A percentile compares a stretch with the other conserved stretches of the same genome.
phyloP scores from a whole-genome alignment of 1,140 invertebrate species.

The Aphidius gifuensis region DNA sequence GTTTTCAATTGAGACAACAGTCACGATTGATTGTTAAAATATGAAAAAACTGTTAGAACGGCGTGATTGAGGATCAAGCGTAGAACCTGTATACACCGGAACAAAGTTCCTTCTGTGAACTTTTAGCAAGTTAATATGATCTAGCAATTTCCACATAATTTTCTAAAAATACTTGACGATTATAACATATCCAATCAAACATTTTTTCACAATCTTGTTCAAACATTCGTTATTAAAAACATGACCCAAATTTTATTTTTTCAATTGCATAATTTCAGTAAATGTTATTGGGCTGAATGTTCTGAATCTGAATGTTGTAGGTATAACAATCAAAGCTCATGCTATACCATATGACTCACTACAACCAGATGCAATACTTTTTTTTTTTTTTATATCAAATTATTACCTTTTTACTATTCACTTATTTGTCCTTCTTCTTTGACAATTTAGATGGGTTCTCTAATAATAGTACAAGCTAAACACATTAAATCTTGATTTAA shows the following conservation, averaged over 20 bases:
- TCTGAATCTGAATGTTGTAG: slow-evolving; percentile 80
- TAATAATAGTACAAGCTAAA: too few species aligned
- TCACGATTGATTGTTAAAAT: too few species aligned
- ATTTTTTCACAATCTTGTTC: slow-evolving; percentile 98
- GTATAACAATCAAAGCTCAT: slow-evolving; percentile 65
- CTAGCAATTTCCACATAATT: slow-evolving; percentile 96
- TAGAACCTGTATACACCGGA: too few species aligned
- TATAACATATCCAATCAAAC: slow-evolving; percentile 97
- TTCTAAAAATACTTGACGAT: slow-evolving; percentile 88
- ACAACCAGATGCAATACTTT: slow-evolving; percentile 61
- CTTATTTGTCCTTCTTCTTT: too few species aligned
- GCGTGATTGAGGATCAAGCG: too few species aligned
- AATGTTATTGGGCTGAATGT: slow-evolving; percentile 82
- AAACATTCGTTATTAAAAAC: slow-evolving; percentile 90
- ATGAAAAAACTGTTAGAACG: too few species aligned
- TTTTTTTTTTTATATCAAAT: too few species aligned
- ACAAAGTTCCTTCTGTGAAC: slow-evolving; percentile 91
- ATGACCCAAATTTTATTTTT: slow-evolving; percentile 90
- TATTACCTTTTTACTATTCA: too few species aligned
- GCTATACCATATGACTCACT: slow-evolving; percentile 71
- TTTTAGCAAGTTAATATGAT: slow-evolving; percentile 87
- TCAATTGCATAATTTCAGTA: slow-evolving; percentile 91
- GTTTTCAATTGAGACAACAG: too few species aligned
- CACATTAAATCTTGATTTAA: too few species aligned
- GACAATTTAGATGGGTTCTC: too few species aligned